Evolutionary conservation across 2,888 invertebrate genomes (phyloP).

Genomic region (Pammene aurita): DNA sequence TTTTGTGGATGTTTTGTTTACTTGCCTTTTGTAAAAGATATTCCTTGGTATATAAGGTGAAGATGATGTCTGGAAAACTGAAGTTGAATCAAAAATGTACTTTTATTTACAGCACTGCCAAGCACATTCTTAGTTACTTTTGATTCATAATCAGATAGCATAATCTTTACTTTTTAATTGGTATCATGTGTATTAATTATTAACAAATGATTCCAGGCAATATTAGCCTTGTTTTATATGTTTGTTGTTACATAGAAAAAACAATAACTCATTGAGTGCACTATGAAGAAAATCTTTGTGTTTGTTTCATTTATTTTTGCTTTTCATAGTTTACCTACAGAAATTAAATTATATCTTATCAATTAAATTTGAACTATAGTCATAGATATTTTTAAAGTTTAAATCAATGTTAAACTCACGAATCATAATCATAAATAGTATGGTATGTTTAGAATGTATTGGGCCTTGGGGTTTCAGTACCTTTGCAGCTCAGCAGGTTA

Average conservation of each 20-base stretch:
- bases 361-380: too few relatives aligned
- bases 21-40: constrained; percentile 34
- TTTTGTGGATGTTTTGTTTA: constrained; percentile 19
- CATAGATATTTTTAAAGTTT: too few relatives aligned
- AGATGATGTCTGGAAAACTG: background rate
- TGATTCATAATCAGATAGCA: constrained; percentile 2
- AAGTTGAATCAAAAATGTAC: constrained; percentile 6
- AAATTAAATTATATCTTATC: too few relatives aligned
- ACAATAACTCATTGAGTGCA: background rate
- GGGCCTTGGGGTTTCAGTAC: too few relatives aligned
- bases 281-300: too few relatives aligned
- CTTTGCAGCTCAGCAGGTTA: background rate
- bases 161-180: constrained; percentile 27
- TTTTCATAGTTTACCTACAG: too few relatives aligned
- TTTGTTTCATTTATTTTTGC: too few relatives aligned
- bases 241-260: constrained; percentile 7
- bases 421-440: too few relatives aligned
- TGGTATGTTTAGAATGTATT: too few relatives aligned
- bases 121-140: background rate
- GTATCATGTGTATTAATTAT: constrained; percentile 11
- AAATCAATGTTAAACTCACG: too few relatives aligned
- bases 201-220: constrained; percentile 17
- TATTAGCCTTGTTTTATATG: constrained; percentile 17
- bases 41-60: constrained; percentile 34
- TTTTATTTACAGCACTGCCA: background rate